Conservation (phyloP, 2,888 invertebrate species). For the Machimus atricapillus region DNA sequence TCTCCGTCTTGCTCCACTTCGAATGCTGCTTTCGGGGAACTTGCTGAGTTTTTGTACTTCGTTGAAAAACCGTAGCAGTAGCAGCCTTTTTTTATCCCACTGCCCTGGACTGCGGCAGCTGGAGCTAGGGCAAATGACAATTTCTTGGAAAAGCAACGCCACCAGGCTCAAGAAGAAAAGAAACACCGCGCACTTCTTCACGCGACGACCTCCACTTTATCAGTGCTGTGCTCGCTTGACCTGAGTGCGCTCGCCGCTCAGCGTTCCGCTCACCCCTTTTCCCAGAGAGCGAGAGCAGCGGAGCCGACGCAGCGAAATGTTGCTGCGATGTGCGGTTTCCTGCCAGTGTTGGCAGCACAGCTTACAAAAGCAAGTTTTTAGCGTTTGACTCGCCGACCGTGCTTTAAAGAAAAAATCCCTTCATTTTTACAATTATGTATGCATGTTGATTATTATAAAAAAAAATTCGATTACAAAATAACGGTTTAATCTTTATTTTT, state of each 20-base stretch:
- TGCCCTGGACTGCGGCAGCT: neutral
- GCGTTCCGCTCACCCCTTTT: neutral
- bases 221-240: neutral
- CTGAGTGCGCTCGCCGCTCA: neutral
- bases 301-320: neutral
- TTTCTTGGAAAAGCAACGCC: neutral
- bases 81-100: neutral
- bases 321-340: neutral
- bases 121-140: neutral
- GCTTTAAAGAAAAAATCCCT: no score
- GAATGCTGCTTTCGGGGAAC: conserved; percentile 19
- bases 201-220: conserved; percentile 16
- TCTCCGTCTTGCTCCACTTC: neutral
- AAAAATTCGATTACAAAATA: no score
- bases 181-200: neutral
- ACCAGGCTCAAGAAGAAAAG: neutral
- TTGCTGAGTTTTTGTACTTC: conserved; percentile 8
- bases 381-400: no score
- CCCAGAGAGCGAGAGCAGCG: neutral
- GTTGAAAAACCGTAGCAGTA: conserved; percentile 17
- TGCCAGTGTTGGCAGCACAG: neutral
- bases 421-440: no score
- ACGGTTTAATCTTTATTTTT: no score
- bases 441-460: no score
- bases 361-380: neutral